These are phyloP conservation scores for Tokudaia muenninki DNA, from an alignment of 2,797 vertebrate species.

Conservation along the genomic window DNA sequence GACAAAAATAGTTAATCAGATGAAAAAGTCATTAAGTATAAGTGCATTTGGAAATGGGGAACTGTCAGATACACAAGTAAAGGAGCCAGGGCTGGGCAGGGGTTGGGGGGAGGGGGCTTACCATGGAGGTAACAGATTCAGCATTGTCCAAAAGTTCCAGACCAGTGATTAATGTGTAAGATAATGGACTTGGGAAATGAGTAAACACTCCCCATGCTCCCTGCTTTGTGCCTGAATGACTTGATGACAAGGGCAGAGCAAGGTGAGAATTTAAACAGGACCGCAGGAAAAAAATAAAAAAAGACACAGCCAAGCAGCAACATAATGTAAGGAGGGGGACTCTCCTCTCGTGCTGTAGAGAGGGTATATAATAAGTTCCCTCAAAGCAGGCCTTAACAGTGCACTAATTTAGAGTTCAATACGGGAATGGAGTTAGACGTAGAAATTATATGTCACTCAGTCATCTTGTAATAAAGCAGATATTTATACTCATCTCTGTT, in stretches of 20 bases:
- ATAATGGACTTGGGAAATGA: slow-evolving; percentile 99
- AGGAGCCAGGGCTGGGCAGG: slow-evolving; percentile 81
- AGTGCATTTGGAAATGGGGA: slow-evolving; percentile 86
- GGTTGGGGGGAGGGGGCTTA: slow-evolving; percentile 66
- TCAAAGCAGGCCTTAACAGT: slow-evolving; percentile 53
- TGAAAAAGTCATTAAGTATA: slow-evolving; percentile 87
- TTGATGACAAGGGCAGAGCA: slow-evolving; percentile 99
- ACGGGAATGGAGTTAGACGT: background rate
- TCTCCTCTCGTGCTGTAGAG: slow-evolving; percentile 76
- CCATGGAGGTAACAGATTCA: slow-evolving; percentile 94
- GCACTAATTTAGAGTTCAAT: background rate
- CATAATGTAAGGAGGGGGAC: slow-evolving; percentile 85
- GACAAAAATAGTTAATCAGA: slow-evolving; percentile 85
- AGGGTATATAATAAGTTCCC: slow-evolving; percentile 75
- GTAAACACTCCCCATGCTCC: slow-evolving; percentile 99
- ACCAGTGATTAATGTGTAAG: slow-evolving; percentile 99
- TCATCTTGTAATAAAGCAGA: slow-evolving; percentile 54
- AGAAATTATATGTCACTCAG: slow-evolving; percentile 48
- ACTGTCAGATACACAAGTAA: slow-evolving; percentile 87
- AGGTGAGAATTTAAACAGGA: slow-evolving; percentile 99
- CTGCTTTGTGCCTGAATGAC: slow-evolving; percentile 99
- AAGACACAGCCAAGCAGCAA: slow-evolving; percentile 91
- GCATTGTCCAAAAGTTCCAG: slow-evolving; percentile 99
- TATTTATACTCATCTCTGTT: slow-evolving; percentile 55
- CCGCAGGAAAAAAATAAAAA: slow-evolving; percentile 90